Evolutionary conservation across 2,797 vertebrate species (phyloP), one percentile per base, ranked within the genome.

Genomic region (Sebastes vulpes): DNA sequence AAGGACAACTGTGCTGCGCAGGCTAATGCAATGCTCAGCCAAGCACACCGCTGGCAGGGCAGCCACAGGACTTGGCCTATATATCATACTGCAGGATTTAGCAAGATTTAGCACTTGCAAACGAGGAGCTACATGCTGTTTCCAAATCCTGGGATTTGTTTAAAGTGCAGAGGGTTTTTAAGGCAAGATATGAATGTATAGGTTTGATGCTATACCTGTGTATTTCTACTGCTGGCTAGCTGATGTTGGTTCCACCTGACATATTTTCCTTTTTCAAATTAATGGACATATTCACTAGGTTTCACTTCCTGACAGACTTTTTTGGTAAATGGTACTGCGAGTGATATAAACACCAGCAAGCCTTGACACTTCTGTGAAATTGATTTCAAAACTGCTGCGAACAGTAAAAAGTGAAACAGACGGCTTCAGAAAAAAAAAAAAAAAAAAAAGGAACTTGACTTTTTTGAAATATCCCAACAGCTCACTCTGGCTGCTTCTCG

Each of bases 21-120:
- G 69, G 81, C 75, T 83, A 91, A 92, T 88, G 82, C 71, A 75
- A 86, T 69, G 77, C 84, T 92, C 84, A 87, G 76, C 69, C 82
- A 82, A 86, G 81, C 83, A 90, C 79, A 84, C 65, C 56, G 48
- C 74, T 81, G 66, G 46, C 61, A 67, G 54, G 59, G 54, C 60
- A 82, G 71, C 64, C 71, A 81, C 64, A 83, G 35, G 85, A 89
- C 69, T 75, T 77, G 75, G 76, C 72, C 82, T 86, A 76, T 81
- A 82, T 79, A 84, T 92, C 77, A 89, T 60, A 63, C 77, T 78
- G 80, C 35, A 64, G 77, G 83, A 83, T 85, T 82, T 71, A 77
- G 57, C 31, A 70, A 80, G 77, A 73, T 87, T 81, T 82, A 81
- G 57, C 60, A 67, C 75, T 77, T 53, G 59, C 53, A 63, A 21